A percentile compares a stretch with the other conserved stretches of the same genome.
Evolutionary conservation across 2,113 vertebrate species (phyloP).

Genomic region (Ramphastos sulfuratus): DNA sequence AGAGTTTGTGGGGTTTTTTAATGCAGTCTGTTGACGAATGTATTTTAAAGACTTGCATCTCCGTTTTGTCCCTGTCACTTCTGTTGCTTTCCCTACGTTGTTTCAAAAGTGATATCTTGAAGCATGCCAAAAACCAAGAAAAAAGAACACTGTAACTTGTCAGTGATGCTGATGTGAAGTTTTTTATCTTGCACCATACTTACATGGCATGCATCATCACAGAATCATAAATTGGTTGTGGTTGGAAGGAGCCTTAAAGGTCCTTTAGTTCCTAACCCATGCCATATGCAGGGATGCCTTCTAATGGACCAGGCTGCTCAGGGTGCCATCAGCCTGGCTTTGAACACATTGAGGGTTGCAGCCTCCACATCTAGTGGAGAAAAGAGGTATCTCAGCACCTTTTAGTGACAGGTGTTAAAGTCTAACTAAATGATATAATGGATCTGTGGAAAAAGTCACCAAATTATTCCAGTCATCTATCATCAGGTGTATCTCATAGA

Average conservation of each 20-base stretch:
- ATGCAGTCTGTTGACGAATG: background rate
- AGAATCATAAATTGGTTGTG: too few relatives aligned
- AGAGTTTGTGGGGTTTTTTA: background rate
- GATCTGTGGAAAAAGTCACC: background rate
- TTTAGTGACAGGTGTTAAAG: background rate
- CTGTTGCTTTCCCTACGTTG: background rate
- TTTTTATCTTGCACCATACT: background rate
- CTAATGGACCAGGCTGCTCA: too few relatives aligned
- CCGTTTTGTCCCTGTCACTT: background rate
- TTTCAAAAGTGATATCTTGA: background rate
- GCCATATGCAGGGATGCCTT: too few relatives aligned
- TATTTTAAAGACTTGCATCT: slow-evolving; percentile 16
- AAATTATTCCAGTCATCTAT: background rate
- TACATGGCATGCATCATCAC: background rate
- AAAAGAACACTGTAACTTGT: too few relatives aligned
- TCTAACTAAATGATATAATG: background rate
- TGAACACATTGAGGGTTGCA: too few relatives aligned
- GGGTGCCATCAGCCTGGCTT: too few relatives aligned
- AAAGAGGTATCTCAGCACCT: background rate
- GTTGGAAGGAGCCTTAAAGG: too few relatives aligned
- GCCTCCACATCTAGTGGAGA: background rate
- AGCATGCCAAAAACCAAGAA: background rate
- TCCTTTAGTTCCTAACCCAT: too few relatives aligned
- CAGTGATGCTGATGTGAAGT: background rate
- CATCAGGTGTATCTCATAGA: background rate